A percentile compares a stretch with the other conserved stretches of the same genome.
phyloP scores from a whole-genome alignment of 2,113 vertebrate species.

The Motacilla tschutschensis region DNA sequence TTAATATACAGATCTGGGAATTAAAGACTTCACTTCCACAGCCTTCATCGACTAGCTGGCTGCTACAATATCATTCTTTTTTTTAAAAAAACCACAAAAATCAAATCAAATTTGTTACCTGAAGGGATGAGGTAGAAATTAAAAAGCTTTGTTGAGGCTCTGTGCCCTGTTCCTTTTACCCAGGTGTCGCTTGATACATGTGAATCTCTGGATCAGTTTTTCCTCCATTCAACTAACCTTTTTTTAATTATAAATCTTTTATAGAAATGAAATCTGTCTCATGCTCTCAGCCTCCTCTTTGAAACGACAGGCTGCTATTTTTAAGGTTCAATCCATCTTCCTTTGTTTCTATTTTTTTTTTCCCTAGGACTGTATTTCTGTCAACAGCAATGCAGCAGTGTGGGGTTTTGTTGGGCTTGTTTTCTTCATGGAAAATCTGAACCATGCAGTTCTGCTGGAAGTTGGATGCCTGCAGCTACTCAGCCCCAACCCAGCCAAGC shows the following conservation, averaged over 20 bases:
- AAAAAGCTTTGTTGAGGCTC: slow-evolving; percentile 29
- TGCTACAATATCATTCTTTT: background rate
- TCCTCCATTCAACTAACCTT: background rate
- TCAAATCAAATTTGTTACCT: slow-evolving; percentile 43
- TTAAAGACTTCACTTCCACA: slow-evolving; percentile 6
- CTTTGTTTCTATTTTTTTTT: background rate
- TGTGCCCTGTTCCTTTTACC: slow-evolving; percentile 1
- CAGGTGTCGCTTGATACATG: background rate
- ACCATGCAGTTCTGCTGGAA: background rate
- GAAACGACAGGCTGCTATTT: slow-evolving; percentile 29
- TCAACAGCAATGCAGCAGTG: background rate
- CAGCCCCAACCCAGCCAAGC: background rate
- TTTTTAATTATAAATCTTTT: slow-evolving; percentile 39
- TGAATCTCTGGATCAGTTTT: slow-evolving; percentile 13
- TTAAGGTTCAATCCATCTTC: slow-evolving; percentile 34
- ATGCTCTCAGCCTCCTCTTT: background rate
- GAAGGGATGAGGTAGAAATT: slow-evolving; percentile 32
- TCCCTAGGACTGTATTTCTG: background rate
- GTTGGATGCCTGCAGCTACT: background rate
- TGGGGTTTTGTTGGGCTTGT: background rate
- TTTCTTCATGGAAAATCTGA: background rate
- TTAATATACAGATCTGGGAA: slow-evolving; percentile 57
- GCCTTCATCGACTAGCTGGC: background rate
- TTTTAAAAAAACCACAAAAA: background rate
- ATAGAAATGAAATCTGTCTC: slow-evolving; percentile 19